Evolutionary conservation across 2,113 vertebrate genomes (phyloP).

Genomic region (Nothobranchius furzeri): DNA sequence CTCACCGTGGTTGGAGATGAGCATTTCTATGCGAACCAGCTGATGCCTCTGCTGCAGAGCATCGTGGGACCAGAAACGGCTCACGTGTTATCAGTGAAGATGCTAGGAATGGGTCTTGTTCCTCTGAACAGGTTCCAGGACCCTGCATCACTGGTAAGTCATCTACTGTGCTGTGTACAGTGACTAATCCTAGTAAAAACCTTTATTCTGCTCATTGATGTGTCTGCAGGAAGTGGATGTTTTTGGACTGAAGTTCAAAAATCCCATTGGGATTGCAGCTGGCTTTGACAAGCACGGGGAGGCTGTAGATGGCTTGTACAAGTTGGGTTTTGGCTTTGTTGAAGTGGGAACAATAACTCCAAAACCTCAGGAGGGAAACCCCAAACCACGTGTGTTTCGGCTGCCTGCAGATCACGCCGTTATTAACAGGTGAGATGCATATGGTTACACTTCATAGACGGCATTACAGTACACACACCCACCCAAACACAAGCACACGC

Average conservation of each 20-base stretch:
- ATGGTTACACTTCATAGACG: too few relatives aligned
- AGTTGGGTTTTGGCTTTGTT: conserved; percentile 94
- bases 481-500: too few relatives aligned
- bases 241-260: conserved; percentile 86
- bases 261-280: conserved; percentile 91
- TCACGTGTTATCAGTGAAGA: conserved; percentile 80
- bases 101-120: conserved; percentile 80
- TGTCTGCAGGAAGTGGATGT: conserved; percentile 84
- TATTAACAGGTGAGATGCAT: conserved; percentile 87
- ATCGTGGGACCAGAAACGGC: conserved; percentile 84
- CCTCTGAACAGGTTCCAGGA: conserved; percentile 78
- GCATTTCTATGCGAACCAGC: conserved; percentile 82
- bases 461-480: too few relatives aligned
- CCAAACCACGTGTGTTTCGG: conserved; percentile 90
- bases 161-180: background rate
- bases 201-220: background rate
- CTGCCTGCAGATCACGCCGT: conserved; percentile 84
- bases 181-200: background rate
- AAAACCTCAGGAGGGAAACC: conserved; percentile 91
- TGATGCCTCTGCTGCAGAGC: conserved; percentile 86
- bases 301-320: conserved; percentile 90
- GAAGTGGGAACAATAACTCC: conserved; percentile 95
- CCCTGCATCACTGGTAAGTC: conserved; percentile 82
- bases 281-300: conserved; percentile 96
- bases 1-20: conserved; percentile 85